Conservation (phyloP, 2,113 vertebrate genomes). For the Oncorhynchus kisutch region DNA sequence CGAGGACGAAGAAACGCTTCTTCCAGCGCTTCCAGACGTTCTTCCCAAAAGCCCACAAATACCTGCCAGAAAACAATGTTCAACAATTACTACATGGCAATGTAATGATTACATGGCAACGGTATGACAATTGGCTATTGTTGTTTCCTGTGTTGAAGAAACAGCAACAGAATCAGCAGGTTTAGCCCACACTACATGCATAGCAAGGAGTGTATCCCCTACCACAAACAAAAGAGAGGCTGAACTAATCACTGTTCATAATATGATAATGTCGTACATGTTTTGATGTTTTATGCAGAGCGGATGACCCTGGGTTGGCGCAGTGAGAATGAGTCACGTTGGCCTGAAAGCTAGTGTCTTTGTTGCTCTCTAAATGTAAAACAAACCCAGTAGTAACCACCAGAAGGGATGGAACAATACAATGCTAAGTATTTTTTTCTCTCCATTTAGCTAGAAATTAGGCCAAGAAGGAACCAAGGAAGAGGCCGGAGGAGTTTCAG, state of each 20-base stretch:
- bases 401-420: slow-evolving; percentile 59
- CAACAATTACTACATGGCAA: background rate
- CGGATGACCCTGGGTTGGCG: too few relatives aligned
- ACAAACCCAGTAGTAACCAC: slow-evolving; percentile 32
- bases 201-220: background rate
- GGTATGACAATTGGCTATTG: too few relatives aligned
- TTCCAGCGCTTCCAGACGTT: slow-evolving; percentile 99
- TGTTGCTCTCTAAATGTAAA: background rate
- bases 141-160: background rate
- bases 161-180: background rate
- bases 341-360: too few relatives aligned
- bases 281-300: background rate
- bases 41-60: slow-evolving; percentile 98
- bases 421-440: slow-evolving; percentile 51
- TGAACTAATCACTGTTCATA: background rate
- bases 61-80: slow-evolving; percentile 75
- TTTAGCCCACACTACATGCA: background rate
- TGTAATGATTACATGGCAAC: background rate
- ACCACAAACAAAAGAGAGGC: background rate
- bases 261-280: background rate
- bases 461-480: slow-evolving; percentile 56
- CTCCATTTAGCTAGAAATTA: slow-evolving; percentile 64
- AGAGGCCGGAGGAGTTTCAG: slow-evolving; percentile 32
- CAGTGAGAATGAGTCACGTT: too few relatives aligned
- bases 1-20: slow-evolving; percentile 98